These are phyloP conservation scores for Protonibea diacanthus DNA, from an alignment of 2,797 vertebrate species.

Conservation along the genomic window DNA sequence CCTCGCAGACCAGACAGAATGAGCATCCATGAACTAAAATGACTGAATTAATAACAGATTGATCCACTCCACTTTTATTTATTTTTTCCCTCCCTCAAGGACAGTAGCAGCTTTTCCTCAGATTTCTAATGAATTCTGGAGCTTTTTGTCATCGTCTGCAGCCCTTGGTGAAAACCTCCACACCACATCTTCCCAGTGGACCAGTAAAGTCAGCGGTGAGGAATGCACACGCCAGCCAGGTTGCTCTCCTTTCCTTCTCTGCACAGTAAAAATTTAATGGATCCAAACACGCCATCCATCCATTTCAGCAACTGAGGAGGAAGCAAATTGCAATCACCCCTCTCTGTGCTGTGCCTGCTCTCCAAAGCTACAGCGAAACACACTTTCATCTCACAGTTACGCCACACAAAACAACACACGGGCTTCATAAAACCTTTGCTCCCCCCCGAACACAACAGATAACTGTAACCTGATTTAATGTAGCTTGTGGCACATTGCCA, in stretches of 20 bases:
- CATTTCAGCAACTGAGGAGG: constrained; percentile 58
- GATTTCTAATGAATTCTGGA: constrained; percentile 61
- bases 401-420: constrained; percentile 29
- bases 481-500: constrained; percentile 39
- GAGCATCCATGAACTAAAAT: constrained; percentile 46
- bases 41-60: constrained; percentile 60
- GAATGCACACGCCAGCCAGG: constrained; percentile 53
- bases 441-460: constrained; percentile 26
- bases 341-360: constrained; percentile 14
- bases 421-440: constrained; percentile 45
- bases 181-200: constrained; percentile 50
- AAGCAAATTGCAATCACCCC: constrained; percentile 60
- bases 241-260: constrained; percentile 47
- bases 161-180: constrained; percentile 53
- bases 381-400: constrained; percentile 45
- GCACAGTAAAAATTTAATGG: constrained; percentile 71
- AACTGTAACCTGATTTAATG: constrained; percentile 60
- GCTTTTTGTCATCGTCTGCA: constrained; percentile 62
- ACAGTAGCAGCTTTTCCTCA: constrained; percentile 50
- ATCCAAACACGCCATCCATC: constrained; percentile 67
- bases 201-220: constrained; percentile 71
- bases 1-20: constrained; percentile 56
- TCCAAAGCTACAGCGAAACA: constrained; percentile 44
- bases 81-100: constrained; percentile 32
- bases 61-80: constrained; percentile 36